Evolutionary conservation across 2,113 vertebrate genomes (phyloP), one percentile per base, ranked within the genome.

Genomic region (Megaleporinus macrocephalus): DNA sequence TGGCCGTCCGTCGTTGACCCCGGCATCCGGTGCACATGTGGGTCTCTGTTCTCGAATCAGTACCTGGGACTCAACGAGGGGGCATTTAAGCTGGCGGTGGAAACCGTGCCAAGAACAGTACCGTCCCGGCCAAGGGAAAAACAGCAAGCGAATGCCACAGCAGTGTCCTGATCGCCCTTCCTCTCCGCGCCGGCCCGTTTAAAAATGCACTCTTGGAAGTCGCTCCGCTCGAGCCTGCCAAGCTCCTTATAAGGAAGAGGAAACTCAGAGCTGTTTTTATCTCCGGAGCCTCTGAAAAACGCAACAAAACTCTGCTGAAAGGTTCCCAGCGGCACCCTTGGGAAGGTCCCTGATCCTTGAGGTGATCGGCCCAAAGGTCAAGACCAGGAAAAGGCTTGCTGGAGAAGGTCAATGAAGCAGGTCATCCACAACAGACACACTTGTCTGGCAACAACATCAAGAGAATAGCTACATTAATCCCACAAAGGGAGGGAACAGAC

Each of bases 201-300:
- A 79, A 80, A 44, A 84, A 79, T 79, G 71, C 82, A 76, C 76
- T 76, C 57, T 78, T 30, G 79, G 73, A 76, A 57, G 65, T 74
- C 53, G 57, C 2, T 20, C 13, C 20, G 22, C 78, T 77, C 14
- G 4, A 66, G 55, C 0, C n/a, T 73, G 74, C 68, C 55, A 72
- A 87, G 26, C 59, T 24, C 86, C 86, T 71, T 83, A 85, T 83
- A 85, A 87, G 86, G 86, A 84, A 83, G 81, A 76, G 36, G 44
- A 73, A 78, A 41, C 78, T 78, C 62, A 1, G 71, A 41, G 20
- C 78, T 68, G 78, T 75, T 83, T 68, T 80, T 15, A 65, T 86
- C 81, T 86, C 26, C 63, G n/a, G 55, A 72, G 18, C 66, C 22
- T n/a, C 24, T 2, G 5, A 12, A 78, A 73, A 69, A 44, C 20